Evolutionary conservation across 2,113 vertebrate species (phyloP), one percentile per base, ranked within the genome.

Genomic region (Ictalurus furcatus): DNA sequence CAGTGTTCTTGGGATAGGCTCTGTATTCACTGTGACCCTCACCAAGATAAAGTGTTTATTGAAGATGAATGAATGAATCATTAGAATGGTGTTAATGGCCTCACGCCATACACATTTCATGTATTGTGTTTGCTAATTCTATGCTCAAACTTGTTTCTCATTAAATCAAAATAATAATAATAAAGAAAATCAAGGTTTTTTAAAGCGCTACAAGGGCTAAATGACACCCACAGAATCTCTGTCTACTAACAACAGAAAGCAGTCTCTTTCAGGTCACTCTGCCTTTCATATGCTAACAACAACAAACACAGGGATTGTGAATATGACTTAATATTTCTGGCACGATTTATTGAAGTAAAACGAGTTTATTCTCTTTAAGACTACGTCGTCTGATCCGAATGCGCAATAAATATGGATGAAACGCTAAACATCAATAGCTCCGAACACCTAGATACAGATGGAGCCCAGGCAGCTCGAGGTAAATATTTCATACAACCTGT

Each of bases 401-500:
- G 1, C 21, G 54, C n/a, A 30, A 54, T 65, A 78, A 54, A 85
- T 34, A 74, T 58, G 40, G 59, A 85, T 54, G 82, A 74, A 85
- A 54, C 17, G 40, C n/a, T 79, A 78, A 63, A 44, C 56, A 84
- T 34, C 81, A 84, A 34, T 30, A 76, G 69, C 67, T 30, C 37
- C 8, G 19, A 73, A 83, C 34, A 48, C 52, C 67, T 84, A 30
- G 34, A 44, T 30, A 54, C 6, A 44, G 65, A 52, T 23, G 7
- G 25, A 76, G 4, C 54, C 40, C 56, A 37, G 82, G 40, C 8
- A 78, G 82, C 88, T 28, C 12, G 23, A 83, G 58, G 71, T 40
- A 85, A 67, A 78, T 85, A 85, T 84, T 85, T 79, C 82, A 67
- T 73, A 58, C 71, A 56, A 52, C 83, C 85, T 65, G 83, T 69